phyloP scores from a whole-genome alignment of 2,888 invertebrate species.

The Galeruca laticollis region DNA sequence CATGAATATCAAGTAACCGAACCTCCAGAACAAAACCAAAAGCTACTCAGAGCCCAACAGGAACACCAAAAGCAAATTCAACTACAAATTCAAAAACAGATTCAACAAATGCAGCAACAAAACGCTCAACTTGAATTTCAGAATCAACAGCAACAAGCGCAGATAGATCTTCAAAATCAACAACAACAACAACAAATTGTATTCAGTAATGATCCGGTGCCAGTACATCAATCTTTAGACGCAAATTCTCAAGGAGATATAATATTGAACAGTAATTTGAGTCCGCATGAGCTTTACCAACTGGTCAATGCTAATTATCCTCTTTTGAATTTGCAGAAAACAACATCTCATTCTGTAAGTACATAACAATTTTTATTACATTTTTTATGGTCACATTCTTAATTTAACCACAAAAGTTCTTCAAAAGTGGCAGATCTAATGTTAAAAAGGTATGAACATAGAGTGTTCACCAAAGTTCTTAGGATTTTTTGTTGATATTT shows the following conservation, averaged over 20 bases:
- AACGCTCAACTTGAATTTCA: constrained; percentile 55
- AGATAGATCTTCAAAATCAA: constrained; percentile 41
- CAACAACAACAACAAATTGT: constrained; percentile 39
- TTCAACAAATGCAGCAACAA: constrained; percentile 42
- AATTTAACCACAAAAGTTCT: not conserved
- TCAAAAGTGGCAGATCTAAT: not conserved
- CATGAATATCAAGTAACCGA: constrained; percentile 71
- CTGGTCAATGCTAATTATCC: constrained; percentile 43
- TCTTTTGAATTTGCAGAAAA: constrained; percentile 53
- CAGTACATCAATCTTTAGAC: constrained; percentile 23
- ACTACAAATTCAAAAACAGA: constrained; percentile 41
- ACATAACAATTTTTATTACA: not conserved
- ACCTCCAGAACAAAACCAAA: constrained; percentile 61
- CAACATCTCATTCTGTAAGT: constrained; percentile 61
- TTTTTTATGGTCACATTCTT: constrained; percentile 46
- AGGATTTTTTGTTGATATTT: no score
- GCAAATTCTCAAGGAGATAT: constrained; percentile 43
- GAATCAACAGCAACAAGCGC: constrained; percentile 49
- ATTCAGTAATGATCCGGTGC: constrained; percentile 35
- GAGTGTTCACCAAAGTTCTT: no score
- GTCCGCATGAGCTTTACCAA: constrained; percentile 46
- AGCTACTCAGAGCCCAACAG: constrained; percentile 40
- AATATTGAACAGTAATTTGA: constrained; percentile 41
- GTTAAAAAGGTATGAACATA: no score
- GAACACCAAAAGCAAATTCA: constrained; percentile 56